Conservation (phyloP, 2,113 vertebrate genomes). For the Tretioscincus oriximinensis region DNA sequence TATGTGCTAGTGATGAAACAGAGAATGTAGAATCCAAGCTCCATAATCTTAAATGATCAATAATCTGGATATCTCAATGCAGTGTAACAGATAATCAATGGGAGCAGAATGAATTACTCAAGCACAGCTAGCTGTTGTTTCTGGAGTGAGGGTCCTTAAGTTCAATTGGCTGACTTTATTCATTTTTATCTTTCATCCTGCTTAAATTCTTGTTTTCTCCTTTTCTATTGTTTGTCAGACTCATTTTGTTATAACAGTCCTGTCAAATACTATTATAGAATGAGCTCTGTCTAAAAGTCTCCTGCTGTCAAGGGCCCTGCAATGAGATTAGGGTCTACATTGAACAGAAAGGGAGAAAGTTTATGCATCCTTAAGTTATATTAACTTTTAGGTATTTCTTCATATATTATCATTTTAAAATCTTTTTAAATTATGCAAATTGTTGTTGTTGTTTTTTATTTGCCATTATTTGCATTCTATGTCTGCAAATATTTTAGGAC, state of each 20-base stretch:
- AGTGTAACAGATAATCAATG: slow-evolving; percentile 71
- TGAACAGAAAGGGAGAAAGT: neutral
- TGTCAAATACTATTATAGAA: neutral
- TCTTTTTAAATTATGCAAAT: neutral
- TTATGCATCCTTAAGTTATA: neutral
- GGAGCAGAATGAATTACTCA: slow-evolving; percentile 71
- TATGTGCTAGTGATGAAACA: slow-evolving; percentile 41
- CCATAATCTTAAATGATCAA: slow-evolving; percentile 70
- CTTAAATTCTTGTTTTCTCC: slow-evolving; percentile 36
- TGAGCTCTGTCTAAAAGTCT: neutral
- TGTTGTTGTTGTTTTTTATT: neutral
- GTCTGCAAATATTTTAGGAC: neutral
- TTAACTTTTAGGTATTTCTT: slow-evolving; percentile 1
- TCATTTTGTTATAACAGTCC: slow-evolving; percentile 14
- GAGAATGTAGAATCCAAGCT: slow-evolving; percentile 45
- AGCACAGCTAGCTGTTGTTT: slow-evolving; percentile 56
- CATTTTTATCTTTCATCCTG: slow-evolving; percentile 68
- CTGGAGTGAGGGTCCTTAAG: slow-evolving; percentile 55
- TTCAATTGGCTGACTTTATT: slow-evolving; percentile 68
- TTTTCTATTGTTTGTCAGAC: slow-evolving; percentile 29
- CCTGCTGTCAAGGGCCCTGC: neutral
- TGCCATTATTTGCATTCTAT: neutral
- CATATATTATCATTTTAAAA: neutral
- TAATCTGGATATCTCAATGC: slow-evolving; percentile 74
- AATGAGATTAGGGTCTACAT: neutral